These are phyloP conservation scores for Chaenocephalus aceratus DNA, from an alignment of 2,113 vertebrate genomes.

Conservation along the genomic window DNA sequence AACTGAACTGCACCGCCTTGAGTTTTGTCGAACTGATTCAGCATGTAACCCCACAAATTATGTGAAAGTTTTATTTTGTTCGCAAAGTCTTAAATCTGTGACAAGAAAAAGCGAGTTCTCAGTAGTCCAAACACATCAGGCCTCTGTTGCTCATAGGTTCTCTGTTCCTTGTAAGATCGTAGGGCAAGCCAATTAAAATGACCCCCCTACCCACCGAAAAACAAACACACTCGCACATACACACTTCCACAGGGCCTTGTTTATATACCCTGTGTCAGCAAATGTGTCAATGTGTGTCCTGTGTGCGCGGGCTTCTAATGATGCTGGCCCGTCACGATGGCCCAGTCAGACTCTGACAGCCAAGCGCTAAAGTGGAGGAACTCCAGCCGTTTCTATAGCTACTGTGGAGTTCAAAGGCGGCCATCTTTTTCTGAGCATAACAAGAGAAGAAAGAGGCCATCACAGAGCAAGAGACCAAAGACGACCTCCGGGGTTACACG, in stretches of 20 bases:
- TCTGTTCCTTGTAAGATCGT: conserved; percentile 62
- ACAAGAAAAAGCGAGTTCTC: conserved; percentile 60
- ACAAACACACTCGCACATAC: conserved; percentile 66
- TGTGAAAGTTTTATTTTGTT: conserved; percentile 67
- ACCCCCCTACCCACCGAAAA: conserved; percentile 72
- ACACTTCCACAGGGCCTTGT: conserved; percentile 64
- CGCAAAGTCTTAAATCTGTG: conserved; percentile 54
- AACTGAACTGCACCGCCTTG: neutral
- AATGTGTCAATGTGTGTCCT: conserved; percentile 78
- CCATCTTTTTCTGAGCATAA: conserved; percentile 81
- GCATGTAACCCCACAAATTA: conserved; percentile 30
- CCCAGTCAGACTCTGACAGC: conserved; percentile 82
- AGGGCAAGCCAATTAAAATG: conserved; percentile 81
- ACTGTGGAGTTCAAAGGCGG: conserved; percentile 83
- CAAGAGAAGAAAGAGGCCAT: conserved; percentile 82
- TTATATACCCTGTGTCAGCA: conserved; percentile 77
- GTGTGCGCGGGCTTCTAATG: conserved; percentile 77
- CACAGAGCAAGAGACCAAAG: conserved; percentile 76
- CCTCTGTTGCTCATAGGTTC: conserved; percentile 62
- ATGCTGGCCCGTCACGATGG: conserved; percentile 74
- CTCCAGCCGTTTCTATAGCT: conserved; percentile 83
- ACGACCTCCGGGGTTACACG: conserved; percentile 78
- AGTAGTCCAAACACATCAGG: conserved; percentile 72
- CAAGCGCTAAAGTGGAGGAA: conserved; percentile 79
- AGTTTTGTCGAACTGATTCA: conserved; percentile 42